Evolutionary conservation across 2,797 vertebrate genomes (phyloP).

Genomic region (Cirrhinus mrigala): DNA sequence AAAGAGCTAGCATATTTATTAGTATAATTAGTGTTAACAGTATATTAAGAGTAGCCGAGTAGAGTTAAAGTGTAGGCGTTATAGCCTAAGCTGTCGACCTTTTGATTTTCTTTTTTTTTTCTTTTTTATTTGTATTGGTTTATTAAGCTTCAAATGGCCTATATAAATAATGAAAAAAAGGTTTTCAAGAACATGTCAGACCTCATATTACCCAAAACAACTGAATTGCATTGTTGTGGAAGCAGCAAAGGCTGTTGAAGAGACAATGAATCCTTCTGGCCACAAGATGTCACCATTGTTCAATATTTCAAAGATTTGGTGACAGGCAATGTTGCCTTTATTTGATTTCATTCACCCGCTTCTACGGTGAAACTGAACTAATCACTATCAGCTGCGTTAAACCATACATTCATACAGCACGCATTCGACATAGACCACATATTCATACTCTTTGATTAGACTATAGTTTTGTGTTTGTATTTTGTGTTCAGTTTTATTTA

Average conservation of each 20-base stretch:
- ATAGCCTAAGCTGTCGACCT: neutral
- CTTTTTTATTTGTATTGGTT: neutral
- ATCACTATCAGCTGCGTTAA: neutral
- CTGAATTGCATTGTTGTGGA: neutral
- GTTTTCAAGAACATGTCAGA: neutral
- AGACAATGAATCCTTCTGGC: neutral
- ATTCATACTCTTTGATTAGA: neutral
- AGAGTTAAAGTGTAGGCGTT: neutral
- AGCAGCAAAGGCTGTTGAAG: neutral
- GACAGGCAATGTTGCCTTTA: neutral
- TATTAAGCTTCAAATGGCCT: neutral
- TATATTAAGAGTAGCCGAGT: neutral
- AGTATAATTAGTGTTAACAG: neutral
- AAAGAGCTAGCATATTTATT: neutral
- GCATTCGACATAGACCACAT: neutral
- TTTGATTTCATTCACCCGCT: neutral
- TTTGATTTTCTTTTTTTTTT: too few relatives aligned
- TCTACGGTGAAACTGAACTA: neutral
- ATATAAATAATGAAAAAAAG: too few relatives aligned
- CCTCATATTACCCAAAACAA: neutral
- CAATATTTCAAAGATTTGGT: neutral
- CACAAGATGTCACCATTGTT: slow-evolving; percentile 54
- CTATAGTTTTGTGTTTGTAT: neutral
- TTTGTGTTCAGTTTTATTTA: neutral
- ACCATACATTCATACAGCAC: neutral